These are phyloP conservation scores for Leptopilina syphax DNA, from an alignment of 2,888 invertebrate genomes.

Conservation along the genomic window DNA sequence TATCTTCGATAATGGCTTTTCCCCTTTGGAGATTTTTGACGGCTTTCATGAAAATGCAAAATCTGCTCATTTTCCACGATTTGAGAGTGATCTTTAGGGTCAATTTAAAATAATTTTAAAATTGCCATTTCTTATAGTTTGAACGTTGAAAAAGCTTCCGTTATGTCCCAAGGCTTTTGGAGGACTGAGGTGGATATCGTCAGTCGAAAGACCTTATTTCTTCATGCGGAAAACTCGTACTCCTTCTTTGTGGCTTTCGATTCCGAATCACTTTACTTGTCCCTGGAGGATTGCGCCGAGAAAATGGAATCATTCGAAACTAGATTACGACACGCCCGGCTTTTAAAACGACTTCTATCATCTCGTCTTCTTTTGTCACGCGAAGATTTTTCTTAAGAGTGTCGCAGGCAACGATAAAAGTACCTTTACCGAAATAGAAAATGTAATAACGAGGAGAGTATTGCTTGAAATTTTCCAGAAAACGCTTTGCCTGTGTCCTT, in stretches of 20 bases:
- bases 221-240: slow-evolving; percentile 41
- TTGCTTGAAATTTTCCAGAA: neutral
- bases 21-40: neutral
- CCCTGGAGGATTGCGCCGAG: slow-evolving; percentile 44
- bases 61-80: neutral
- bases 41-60: neutral
- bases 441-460: slow-evolving; percentile 27
- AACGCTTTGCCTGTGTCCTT: too few species aligned
- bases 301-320: slow-evolving; percentile 64
- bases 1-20: neutral
- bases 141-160: slow-evolving; percentile 21
- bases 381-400: slow-evolving; percentile 37
- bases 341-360: slow-evolving; percentile 56
- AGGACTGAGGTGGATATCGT: slow-evolving; percentile 9
- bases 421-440: slow-evolving; percentile 35
- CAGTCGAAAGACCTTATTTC: slow-evolving; percentile 35
- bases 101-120: slow-evolving; percentile 18
- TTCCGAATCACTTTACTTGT: slow-evolving; percentile 50
- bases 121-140: slow-evolving; percentile 16
- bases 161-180: slow-evolving; percentile 31
- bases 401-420: slow-evolving; percentile 29
- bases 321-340: slow-evolving; percentile 60
- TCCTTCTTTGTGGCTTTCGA: slow-evolving; percentile 45
- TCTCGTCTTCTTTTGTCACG: slow-evolving; percentile 32
- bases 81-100: neutral